Conservation (phyloP, 2,113 vertebrate genomes). For the Prolemur simus region DNA sequence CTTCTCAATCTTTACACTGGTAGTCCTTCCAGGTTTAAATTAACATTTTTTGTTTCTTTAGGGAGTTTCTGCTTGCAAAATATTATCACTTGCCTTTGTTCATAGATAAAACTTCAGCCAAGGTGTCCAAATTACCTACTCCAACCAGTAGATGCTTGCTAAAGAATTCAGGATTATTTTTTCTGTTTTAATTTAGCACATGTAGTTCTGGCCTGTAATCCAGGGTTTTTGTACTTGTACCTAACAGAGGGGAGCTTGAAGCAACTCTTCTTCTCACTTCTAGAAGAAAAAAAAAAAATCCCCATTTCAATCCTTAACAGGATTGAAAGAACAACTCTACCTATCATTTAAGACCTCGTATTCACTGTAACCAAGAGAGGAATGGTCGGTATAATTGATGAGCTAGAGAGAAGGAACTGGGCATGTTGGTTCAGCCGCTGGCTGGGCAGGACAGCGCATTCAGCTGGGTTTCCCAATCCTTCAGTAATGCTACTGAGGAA, state of each 20-base stretch:
- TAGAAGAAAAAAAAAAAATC: neutral
- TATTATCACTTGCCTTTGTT: neutral
- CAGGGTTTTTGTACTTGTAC: neutral
- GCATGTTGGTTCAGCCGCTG: accelerated
- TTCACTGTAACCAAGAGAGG: neutral
- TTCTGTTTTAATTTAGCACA: neutral
- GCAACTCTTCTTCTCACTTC: neutral
- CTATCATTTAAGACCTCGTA: neutral
- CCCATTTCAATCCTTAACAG: neutral
- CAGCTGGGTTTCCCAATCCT: neutral
- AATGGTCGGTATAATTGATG: neutral
- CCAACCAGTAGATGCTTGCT: neutral
- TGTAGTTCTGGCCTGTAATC: neutral
- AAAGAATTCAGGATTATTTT: neutral
- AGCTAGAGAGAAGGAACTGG: neutral
- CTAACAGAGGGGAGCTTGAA: neutral
- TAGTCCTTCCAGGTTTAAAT: neutral
- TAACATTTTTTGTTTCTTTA: neutral
- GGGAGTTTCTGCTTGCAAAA: neutral
- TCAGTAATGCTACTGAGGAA: neutral
- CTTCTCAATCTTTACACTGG: neutral
- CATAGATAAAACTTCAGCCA: neutral
- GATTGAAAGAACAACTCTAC: neutral
- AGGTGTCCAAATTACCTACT: neutral
- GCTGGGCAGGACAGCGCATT: neutral